These are phyloP conservation scores for Saguinus imperator DNA, from an alignment of 2,113 vertebrate genomes.

Conservation along the genomic window DNA sequence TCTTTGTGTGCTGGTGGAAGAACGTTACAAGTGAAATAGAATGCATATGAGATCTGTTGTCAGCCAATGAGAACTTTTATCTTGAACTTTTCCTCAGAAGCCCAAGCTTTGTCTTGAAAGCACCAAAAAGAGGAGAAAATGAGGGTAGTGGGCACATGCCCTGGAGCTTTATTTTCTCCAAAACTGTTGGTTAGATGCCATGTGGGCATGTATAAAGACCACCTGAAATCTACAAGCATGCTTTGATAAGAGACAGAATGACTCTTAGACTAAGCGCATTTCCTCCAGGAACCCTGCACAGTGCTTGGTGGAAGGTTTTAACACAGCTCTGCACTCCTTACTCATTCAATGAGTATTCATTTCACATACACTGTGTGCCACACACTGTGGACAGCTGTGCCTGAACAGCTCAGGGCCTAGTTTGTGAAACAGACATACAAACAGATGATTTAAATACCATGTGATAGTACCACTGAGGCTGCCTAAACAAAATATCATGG, in stretches of 20 bases:
- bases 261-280: not conserved
- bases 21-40: not conserved
- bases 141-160: not conserved
- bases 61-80: not conserved
- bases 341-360: not conserved
- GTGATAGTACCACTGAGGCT: not conserved
- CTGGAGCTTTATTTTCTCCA: not conserved
- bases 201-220: not conserved
- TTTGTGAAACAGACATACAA: not conserved
- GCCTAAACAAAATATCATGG: not conserved
- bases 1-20: not conserved
- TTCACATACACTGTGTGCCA: not conserved
- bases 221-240: not conserved
- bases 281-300: not conserved
- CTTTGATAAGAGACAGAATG: not conserved
- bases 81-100: not conserved
- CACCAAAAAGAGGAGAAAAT: not conserved
- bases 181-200: not conserved
- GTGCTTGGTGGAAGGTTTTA: not conserved
- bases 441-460: not conserved
- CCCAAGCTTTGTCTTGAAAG: not conserved
- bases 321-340: not conserved
- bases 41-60: not conserved
- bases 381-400: not conserved
- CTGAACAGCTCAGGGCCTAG: not conserved